These are phyloP conservation scores for Microcebus jonahi DNA, from an alignment of 2,113 vertebrate species.

Conservation along the genomic window DNA sequence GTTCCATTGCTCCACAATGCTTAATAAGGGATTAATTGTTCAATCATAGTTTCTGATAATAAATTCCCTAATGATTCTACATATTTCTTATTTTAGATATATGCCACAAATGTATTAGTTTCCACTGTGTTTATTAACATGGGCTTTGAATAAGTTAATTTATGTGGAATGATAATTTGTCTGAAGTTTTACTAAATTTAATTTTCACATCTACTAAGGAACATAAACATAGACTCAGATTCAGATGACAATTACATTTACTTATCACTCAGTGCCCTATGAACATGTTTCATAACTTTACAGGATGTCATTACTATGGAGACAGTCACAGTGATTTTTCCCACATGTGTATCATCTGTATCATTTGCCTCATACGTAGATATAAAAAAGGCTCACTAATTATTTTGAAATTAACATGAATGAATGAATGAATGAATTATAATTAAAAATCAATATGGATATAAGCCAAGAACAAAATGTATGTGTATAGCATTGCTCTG, in stretches of 20 bases:
- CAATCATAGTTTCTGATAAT: neutral
- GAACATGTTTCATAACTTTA: neutral
- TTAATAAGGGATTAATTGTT: neutral
- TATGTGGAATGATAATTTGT: neutral
- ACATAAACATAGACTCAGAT: neutral
- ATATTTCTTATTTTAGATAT: neutral
- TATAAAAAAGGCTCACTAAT: neutral
- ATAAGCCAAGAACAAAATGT: neutral
- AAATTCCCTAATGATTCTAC: neutral
- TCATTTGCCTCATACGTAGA: neutral
- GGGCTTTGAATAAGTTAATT: neutral
- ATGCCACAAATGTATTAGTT: neutral
- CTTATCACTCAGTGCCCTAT: neutral
- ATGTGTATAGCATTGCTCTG: neutral
- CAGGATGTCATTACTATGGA: neutral
- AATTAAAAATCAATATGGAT: neutral
- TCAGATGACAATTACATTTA: neutral
- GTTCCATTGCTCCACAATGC: neutral
- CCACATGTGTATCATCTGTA: neutral
- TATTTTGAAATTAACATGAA: neutral
- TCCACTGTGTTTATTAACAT: neutral
- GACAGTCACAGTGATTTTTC: neutral
- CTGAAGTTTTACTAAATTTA: neutral
- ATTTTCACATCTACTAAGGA: neutral
- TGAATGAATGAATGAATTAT: neutral